Conservation (phyloP, 2,113 vertebrate genomes). For the Eleginops maclovinus region DNA sequence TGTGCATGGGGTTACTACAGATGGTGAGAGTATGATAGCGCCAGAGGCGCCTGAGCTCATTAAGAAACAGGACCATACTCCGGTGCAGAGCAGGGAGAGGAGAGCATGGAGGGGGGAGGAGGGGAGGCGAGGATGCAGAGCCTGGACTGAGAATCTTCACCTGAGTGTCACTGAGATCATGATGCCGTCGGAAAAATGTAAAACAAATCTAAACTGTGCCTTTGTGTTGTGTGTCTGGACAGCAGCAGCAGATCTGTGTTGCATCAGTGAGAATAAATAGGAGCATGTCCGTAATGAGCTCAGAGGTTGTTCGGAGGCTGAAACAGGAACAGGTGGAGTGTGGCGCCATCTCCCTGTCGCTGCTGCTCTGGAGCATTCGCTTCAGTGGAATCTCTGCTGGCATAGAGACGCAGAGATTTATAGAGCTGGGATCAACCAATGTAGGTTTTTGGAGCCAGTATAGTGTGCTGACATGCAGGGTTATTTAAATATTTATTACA, state of each 20-base stretch:
- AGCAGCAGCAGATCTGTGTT: not conserved
- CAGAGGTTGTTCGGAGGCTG: slow-evolving; percentile 24
- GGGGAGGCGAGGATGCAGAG: slow-evolving; percentile 34
- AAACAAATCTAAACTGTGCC: not conserved
- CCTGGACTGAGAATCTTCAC: slow-evolving; percentile 43
- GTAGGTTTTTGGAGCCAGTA: not conserved
- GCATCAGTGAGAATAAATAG: slow-evolving; percentile 6
- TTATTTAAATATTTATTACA: not conserved
- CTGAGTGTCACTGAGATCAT: slow-evolving; percentile 38
- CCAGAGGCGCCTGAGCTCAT: slow-evolving; percentile 79
- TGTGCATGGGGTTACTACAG: slow-evolving; percentile 62
- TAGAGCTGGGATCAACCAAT: not conserved
- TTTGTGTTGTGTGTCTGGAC: slow-evolving; percentile 11
- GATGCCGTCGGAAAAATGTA: not conserved
- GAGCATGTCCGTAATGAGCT: slow-evolving; percentile 19
- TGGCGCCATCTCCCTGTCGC: slow-evolving; percentile 70
- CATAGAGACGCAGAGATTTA: slow-evolving; percentile 19
- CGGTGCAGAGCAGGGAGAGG: slow-evolving; percentile 74
- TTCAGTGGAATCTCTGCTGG: not conserved
- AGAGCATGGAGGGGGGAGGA: not conserved
- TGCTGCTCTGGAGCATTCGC: not conserved
- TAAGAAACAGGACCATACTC: slow-evolving; percentile 82
- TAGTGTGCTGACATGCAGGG: not conserved
- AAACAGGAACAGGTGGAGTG: slow-evolving; percentile 25
- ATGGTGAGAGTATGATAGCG: slow-evolving; percentile 65